A percentile compares a stretch with the other conserved stretches of the same genome.
phyloP scores from a whole-genome alignment of 2,888 invertebrate species.

The Laothoe populi region DNA sequence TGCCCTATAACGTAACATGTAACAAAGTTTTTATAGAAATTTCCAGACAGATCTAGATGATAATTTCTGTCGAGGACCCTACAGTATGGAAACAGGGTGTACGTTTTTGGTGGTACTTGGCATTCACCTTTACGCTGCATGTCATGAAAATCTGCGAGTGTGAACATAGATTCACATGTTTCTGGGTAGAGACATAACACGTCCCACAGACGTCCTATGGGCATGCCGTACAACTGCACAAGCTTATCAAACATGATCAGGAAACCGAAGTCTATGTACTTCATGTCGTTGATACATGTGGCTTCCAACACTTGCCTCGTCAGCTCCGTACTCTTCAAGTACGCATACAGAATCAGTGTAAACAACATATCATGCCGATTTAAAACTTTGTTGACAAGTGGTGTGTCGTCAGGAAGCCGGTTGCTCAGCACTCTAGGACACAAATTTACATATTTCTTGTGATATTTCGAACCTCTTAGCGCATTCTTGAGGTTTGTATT shows the following conservation, averaged over 20 bases:
- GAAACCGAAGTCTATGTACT: background rate
- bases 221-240: background rate
- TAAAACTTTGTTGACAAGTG: background rate
- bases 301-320: background rate
- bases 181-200: background rate
- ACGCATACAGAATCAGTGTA: conserved; percentile 1
- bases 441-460: conserved; percentile 4
- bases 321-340: background rate
- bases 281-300: background rate
- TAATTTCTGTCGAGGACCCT: background rate
- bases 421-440: conserved; percentile 6
- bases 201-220: background rate
- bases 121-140: background rate
- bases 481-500: background rate
- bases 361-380: background rate
- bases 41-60: background rate
- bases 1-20: conserved; percentile 19
- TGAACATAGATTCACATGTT: background rate
- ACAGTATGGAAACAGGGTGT: conserved; percentile 20
- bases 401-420: background rate
- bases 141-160: conserved; percentile 2
- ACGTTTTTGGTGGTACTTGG: background rate
- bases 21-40: background rate
- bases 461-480: background rate
- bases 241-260: conserved; percentile 4